A percentile compares a stretch with the other conserved stretches of the same genome.
These are phyloP conservation scores for Lasioglossum malachurum DNA, from an alignment of 2,888 invertebrate genomes.

Conservation along the genomic window DNA sequence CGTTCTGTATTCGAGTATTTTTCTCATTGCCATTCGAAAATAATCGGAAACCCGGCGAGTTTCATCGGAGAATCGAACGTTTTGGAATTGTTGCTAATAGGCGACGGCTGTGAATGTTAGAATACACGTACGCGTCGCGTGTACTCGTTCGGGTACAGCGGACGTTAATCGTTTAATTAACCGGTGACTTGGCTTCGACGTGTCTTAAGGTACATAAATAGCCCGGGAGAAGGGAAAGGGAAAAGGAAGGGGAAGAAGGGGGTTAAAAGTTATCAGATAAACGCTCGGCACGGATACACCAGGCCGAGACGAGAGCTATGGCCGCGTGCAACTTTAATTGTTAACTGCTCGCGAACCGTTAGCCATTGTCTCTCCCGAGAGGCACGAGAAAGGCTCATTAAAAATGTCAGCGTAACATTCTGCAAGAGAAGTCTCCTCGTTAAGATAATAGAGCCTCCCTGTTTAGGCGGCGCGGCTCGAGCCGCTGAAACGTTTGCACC, in stretches of 20 bases:
- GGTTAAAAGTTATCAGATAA: constrained; percentile 13
- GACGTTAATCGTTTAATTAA: constrained; percentile 9
- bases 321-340: background rate
- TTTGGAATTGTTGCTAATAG: background rate
- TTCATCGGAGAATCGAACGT: background rate
- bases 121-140: background rate
- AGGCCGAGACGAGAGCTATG: background rate
- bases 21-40: background rate
- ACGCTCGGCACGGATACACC: background rate
- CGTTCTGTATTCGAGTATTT: background rate
- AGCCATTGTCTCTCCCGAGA: background rate
- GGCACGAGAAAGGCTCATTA: background rate
- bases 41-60: background rate
- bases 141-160: background rate
- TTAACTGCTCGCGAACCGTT: constrained; percentile 5
- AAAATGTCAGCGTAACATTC: constrained; percentile 6
- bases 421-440: background rate
- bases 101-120: background rate
- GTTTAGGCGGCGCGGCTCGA: background rate
- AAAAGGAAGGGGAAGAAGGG: background rate
- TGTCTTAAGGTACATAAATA: background rate
- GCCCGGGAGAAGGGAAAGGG: background rate
- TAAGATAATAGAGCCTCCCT: constrained; percentile 3
- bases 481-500: background rate
- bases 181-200: constrained; percentile 2